phyloP scores from a whole-genome alignment of 2,113 vertebrate genomes.

The Ochotona princeps region DNA sequence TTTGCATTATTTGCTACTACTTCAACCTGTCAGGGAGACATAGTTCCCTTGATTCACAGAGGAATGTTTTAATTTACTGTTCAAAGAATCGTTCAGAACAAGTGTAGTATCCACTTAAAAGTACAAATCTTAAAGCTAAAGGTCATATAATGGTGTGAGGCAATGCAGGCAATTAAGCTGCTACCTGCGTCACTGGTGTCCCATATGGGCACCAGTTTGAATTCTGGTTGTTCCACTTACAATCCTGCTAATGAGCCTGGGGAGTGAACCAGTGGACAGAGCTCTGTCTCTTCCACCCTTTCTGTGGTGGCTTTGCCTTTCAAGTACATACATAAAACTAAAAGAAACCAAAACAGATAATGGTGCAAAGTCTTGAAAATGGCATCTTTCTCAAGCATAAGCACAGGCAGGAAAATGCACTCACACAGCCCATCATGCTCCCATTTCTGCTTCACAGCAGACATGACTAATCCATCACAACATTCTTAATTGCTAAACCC shows the following conservation, averaged over 20 bases:
- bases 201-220: no score
- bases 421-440: no score
- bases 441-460: not conserved
- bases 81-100: not conserved
- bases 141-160: not conserved
- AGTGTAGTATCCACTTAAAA: not conserved
- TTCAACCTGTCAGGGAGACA: not conserved
- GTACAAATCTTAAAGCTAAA: not conserved
- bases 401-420: not conserved
- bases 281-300: no score
- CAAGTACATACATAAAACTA: no score
- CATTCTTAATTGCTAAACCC: not conserved
- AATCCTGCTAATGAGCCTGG: no score
- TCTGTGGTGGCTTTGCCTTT: no score
- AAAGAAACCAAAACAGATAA: not conserved
- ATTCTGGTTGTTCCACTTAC: no score
- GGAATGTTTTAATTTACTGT: not conserved
- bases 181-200: no score
- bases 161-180: no score
- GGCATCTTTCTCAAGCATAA: not conserved
- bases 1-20: slow-evolving; percentile 2
- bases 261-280: no score
- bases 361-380: not conserved
- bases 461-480: not conserved
- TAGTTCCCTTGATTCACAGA: slow-evolving; percentile 20